These are phyloP conservation scores for Podocnemis expansa DNA, from an alignment of 2,113 vertebrate species.

Conservation along the genomic window DNA sequence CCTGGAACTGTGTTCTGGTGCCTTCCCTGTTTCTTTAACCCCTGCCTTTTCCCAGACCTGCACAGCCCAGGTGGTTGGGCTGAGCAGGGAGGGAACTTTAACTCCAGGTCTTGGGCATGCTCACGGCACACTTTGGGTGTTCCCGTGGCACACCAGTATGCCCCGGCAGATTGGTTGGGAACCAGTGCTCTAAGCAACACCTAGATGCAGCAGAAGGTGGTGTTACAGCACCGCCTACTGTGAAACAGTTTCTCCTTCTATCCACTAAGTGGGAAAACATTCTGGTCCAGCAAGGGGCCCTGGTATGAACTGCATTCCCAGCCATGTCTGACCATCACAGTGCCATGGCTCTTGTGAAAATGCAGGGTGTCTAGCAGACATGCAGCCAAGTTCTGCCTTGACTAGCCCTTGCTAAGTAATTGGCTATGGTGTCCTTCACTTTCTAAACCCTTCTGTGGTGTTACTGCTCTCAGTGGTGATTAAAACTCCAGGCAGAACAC, in stretches of 20 bases:
- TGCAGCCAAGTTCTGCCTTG: background rate
- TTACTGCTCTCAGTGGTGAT: background rate
- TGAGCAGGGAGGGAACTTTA: too few species aligned
- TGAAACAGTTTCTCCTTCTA: background rate
- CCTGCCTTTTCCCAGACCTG: too few species aligned
- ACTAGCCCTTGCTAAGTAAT: fast-evolving
- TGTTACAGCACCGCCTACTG: background rate
- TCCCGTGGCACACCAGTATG: too few species aligned
- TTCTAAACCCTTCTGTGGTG: background rate
- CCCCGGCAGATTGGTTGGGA: too few species aligned
- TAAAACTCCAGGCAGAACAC: background rate
- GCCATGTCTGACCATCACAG: background rate
- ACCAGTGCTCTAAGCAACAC: too few species aligned
- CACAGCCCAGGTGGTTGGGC: too few species aligned
- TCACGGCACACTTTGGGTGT: too few species aligned
- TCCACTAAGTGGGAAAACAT: background rate
- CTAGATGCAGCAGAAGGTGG: background rate
- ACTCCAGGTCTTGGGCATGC: too few species aligned
- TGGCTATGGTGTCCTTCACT: background rate
- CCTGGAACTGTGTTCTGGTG: too few species aligned
- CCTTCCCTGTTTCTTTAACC: too few species aligned
- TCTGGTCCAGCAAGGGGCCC: background rate
- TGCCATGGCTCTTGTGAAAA: fast-evolving
- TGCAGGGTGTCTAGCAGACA: background rate
- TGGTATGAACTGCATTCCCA: background rate